Evolutionary conservation across 1,140 invertebrate genomes (phyloP), one percentile per base, ranked within the genome.

Genomic region (Daktulosphaira vitifoliae): DNA sequence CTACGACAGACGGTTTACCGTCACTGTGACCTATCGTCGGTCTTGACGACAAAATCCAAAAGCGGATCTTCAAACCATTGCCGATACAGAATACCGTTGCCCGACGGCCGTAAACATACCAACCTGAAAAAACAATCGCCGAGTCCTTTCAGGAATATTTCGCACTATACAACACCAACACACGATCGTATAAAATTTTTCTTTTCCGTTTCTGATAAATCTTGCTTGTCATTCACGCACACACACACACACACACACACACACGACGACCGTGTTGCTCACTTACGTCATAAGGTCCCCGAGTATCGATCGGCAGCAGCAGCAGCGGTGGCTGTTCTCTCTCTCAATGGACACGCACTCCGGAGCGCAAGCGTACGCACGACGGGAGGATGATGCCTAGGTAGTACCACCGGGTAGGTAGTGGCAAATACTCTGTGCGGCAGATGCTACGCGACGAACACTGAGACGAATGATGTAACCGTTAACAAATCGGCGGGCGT

Each of bases 201-300:
- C 29, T 33, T 33, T 33, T 33, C 11, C 29, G 29, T 33, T 33
- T 33, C 29, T 33, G 29, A 33, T n/a, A 44, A 20, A 22, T 46
- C 44, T 46, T 46, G 22, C 23, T 38, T 29, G 54, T 59, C 54
- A 59, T 59, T 59, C 54, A 59, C 54, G 44, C 39, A 44, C 33
- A 37, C 39, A 44, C n/a, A 44, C 39, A 44, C 39, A n/a, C n/a
- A 44, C 39, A 7, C 16, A 20, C 25, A 62, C 37, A 42, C 42
- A n/a, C 25, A 50, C 20, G 25, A 48, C 26, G 38, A 66, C 38
- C 53, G 52, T 66, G 56, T 62, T 62, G 56, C 56, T 59, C 54
- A 29, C 54, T 59, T 59, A 59, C 54, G 54, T 59, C 54, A 59
- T 59, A 59, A 39, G 54, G 38, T 38, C 54, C 54, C 54, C 54